Percentiles rank a stretch among this genome's conserved stretches.
These are phyloP conservation scores for Loripinus fragilis DNA, from an alignment of 2,888 invertebrate genomes.

Conservation along the genomic window DNA sequence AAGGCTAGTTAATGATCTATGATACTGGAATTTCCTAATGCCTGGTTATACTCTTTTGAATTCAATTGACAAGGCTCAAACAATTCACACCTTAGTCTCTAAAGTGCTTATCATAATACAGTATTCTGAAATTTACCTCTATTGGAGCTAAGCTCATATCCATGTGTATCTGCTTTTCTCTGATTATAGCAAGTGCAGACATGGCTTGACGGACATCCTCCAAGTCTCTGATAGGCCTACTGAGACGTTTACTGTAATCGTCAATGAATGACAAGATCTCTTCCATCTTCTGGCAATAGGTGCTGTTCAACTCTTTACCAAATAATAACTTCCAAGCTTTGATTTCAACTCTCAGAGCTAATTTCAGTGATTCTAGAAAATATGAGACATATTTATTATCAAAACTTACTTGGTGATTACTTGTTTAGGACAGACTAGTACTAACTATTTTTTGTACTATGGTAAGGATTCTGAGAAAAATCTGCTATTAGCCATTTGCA, in stretches of 20 bases:
- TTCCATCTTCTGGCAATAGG: constrained; percentile 89
- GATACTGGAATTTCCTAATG: too few species aligned
- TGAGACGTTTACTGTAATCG: constrained; percentile 88
- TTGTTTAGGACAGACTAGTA: too few species aligned
- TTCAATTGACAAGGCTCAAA: too few species aligned
- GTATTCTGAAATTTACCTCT: constrained; percentile 86
- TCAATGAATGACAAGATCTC: constrained; percentile 91
- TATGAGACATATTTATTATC: too few species aligned
- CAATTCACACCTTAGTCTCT: too few species aligned
- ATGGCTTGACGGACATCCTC: constrained; percentile 89
- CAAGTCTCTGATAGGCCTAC: constrained; percentile 88
- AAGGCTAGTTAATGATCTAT: too few species aligned
- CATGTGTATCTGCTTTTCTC: constrained; percentile 89
- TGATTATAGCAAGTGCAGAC: constrained; percentile 90
- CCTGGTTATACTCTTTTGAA: too few species aligned
- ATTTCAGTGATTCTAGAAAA: constrained; percentile 81
- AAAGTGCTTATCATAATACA: too few species aligned
- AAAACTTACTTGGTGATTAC: too few species aligned
- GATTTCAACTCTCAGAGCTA: constrained; percentile 88
- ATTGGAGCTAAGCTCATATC: constrained; percentile 88
- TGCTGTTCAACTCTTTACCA: constrained; percentile 88
- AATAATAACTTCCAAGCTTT: constrained; percentile 91
- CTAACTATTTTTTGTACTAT: too few species aligned
- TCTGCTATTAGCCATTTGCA: too few species aligned
- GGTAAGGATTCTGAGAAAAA: too few species aligned